Base-by-base conservation (phyloP, 2,113 vertebrate species). In the Pseudolaguvia tuberculata region DNA sequence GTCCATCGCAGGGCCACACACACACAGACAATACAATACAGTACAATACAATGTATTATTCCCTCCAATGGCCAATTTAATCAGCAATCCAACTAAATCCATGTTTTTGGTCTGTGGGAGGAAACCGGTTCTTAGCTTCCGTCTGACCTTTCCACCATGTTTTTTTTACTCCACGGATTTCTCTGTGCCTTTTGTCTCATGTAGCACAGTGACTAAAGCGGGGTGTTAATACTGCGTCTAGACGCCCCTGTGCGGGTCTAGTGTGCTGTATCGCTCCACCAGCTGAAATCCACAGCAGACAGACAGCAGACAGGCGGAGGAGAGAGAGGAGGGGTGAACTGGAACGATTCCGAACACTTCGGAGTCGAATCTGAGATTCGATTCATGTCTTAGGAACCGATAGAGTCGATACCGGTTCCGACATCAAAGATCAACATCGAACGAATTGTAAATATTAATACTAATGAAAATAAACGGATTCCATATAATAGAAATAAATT, bases 241-340 rank as follows among this genome's bases (percentile, higher is more conserved):
- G 45, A 67, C 63, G 25, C 15, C 63, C 63, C 23, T 50, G 45
- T 67, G 62, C 7, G 14, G 7, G 23, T 50, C 23, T 29, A 20
- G 21, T 21, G 39, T 18, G 23, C 9, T 48, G 14, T 20, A 27
- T 45, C 18, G 23, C 42, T 27, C 21, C 13, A 47, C 62, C 62
- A 65, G 47, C 45, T 66, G 63, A 48, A 66, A 66, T 42, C 21
- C 59, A 45, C 23, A 27, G 10, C 72, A 47, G 62, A 68, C 62
- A 68, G 62, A 66, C 51, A 56, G 73, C 65, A 69, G 65, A 29
- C 65, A 59, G 75, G 61, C 65, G 42, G 45, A 20, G 53, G 56
- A 42, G 8, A 14, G 27, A 13, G 52, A 20, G 39, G 2, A 20
- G 70, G 39, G 52, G 29, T 8, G 45, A 31, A 57, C 12, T 15